Percentiles rank a stretch among this genome's conserved stretches.
Evolutionary conservation across 2,888 invertebrate genomes (phyloP).

Genomic region (Anaspis maculata): DNA sequence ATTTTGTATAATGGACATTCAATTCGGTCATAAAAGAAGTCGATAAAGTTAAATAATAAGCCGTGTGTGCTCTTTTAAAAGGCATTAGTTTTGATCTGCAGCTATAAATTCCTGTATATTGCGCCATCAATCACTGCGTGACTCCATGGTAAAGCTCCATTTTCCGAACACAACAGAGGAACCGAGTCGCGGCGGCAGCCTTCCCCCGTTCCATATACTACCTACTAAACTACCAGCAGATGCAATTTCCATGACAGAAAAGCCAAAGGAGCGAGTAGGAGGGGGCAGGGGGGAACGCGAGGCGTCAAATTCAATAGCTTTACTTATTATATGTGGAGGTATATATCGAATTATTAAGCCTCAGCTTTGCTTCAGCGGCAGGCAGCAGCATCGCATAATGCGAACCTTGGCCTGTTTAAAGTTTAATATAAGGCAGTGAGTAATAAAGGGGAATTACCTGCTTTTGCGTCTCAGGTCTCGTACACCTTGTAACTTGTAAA

Average conservation of each 20-base stretch:
- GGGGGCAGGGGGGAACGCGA: no score
- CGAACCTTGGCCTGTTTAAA: conserved; percentile 14
- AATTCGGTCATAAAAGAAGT: conserved; percentile 7
- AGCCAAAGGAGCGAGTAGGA: no score
- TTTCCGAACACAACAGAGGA: conserved; percentile 4
- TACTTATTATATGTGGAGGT: no score
- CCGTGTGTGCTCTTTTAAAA: conserved; percentile 6
- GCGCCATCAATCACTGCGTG: conserved; percentile 11
- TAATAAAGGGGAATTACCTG: conserved; percentile 15
- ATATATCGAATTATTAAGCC: conserved; percentile 13
- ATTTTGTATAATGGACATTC: conserved; percentile 3
- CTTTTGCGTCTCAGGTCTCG: no score
- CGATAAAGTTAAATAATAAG: conserved; percentile 13
- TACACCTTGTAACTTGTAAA: no score
- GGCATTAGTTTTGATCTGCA: conserved; percentile 7
- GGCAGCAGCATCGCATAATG: no score
- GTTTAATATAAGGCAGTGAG: conserved; percentile 14
- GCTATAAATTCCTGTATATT: conserved; percentile 8
- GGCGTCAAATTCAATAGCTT: conserved; percentile 12
- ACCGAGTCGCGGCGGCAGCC: not conserved
- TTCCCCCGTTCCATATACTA: not conserved
- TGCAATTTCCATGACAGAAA: no score
- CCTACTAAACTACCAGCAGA: no score
- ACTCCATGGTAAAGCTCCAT: conserved; percentile 2
- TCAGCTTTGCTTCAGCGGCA: no score